Evolutionary conservation across 35 echinoderm and acorn worm genomes (phyloP).

Genomic region (Lytechinus variegatus): DNA sequence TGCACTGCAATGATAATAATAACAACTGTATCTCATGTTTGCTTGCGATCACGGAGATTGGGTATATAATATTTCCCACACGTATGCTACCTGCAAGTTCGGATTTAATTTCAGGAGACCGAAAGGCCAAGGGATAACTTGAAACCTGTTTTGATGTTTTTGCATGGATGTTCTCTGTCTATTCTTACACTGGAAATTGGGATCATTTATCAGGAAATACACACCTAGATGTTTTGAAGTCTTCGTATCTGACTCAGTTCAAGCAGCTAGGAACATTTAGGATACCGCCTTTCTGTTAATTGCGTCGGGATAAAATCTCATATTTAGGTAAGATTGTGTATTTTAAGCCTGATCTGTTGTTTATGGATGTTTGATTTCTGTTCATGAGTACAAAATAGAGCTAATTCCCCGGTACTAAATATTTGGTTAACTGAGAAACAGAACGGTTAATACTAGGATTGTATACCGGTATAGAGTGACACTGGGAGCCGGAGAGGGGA

Average conservation of each 20-base stretch:
- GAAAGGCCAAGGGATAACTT: background rate
- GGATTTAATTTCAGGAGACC: background rate
- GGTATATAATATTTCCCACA: background rate
- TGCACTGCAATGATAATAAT: background rate
- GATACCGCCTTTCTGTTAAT: background rate
- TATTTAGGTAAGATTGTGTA: background rate
- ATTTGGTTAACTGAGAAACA: no score
- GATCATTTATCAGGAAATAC: slow-evolving; percentile 19
- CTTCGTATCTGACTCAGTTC: background rate
- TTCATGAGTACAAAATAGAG: no score
- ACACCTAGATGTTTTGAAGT: background rate
- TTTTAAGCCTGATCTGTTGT: no score
- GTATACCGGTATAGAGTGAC: no score
- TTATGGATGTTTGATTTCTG: no score
- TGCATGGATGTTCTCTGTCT: background rate
- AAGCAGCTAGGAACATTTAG: background rate
- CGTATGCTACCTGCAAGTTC: background rate
- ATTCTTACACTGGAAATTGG: background rate
- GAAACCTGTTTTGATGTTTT: slow-evolving; percentile 11
- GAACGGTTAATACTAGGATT: no score
- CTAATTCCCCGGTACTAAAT: no score
- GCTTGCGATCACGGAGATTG: background rate
- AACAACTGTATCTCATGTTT: background rate
- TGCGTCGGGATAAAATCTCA: background rate
- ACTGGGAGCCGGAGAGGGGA: no score